phyloP scores from a whole-genome alignment of 1,140 invertebrate genomes.

The Leguminivora glycinivorella region DNA sequence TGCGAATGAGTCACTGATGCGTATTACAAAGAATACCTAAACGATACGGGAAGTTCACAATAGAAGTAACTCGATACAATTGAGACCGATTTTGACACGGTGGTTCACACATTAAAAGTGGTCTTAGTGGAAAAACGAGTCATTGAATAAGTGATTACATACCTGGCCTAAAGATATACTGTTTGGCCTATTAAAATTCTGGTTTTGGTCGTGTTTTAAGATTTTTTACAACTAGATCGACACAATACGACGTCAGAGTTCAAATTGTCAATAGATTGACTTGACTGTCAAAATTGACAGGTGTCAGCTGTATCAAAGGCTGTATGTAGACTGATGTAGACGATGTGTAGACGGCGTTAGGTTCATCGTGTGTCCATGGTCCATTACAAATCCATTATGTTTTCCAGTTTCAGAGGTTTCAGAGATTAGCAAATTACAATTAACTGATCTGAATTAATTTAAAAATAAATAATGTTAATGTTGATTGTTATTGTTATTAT shows the following conservation, averaged over 20 bases:
- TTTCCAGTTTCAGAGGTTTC: no score
- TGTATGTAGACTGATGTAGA: no score
- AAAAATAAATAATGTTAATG: no score
- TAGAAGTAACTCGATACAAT: slow-evolving; percentile 23
- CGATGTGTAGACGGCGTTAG: no score
- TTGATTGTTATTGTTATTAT: no score
- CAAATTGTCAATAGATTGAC: not conserved
- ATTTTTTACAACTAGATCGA: not conserved
- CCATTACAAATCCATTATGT: no score
- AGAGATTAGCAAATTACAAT: no score
- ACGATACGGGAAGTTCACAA: slow-evolving; percentile 34
- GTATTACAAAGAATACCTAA: slow-evolving; percentile 22
- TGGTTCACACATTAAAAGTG: not conserved
- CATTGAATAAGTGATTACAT: slow-evolving; percentile 25
- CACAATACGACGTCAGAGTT: not conserved
- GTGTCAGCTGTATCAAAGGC: not conserved
- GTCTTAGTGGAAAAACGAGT: slow-evolving; percentile 1
- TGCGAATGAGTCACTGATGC: slow-evolving; percentile 12
- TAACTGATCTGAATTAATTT: no score
- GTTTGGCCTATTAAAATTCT: slow-evolving; percentile 20
- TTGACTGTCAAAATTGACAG: not conserved
- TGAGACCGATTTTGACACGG: not conserved
- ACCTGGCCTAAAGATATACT: slow-evolving; percentile 16
- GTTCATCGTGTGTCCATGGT: no score
- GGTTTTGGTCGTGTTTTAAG: slow-evolving; percentile 4